Conservation (phyloP, 1,140 invertebrate species). For the Euura lappo region DNA sequence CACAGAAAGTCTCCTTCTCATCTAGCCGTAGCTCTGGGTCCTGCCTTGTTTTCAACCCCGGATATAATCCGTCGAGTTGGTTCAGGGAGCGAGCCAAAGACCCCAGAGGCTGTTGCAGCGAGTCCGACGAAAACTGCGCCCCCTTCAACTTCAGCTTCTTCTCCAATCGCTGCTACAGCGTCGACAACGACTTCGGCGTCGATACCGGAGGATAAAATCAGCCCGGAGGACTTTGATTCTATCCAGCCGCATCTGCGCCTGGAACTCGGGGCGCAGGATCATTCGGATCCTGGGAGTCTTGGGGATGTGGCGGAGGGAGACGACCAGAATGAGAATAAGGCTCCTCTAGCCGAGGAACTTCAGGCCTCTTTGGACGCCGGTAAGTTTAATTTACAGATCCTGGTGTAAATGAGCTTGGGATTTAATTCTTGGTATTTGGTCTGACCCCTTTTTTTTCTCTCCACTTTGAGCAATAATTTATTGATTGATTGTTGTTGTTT, state of each 20-base stretch:
- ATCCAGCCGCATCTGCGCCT: not conserved
- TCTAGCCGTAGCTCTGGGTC: conserved; percentile 65
- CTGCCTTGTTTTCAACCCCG: conserved; percentile 76
- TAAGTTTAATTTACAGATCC: conserved; percentile 29
- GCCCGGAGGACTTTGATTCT: not conserved
- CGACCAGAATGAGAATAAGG: conserved; percentile 33
- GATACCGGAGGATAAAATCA: conserved; percentile 15
- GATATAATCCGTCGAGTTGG: conserved; percentile 76
- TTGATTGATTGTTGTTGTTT: too few relatives aligned
- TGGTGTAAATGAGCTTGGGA: too few relatives aligned
- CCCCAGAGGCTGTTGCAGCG: conserved; percentile 45
- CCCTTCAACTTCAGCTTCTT: conserved; percentile 22
- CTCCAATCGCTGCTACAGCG: conserved; percentile 20
- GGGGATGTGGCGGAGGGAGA: not conserved
- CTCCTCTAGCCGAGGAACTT: conserved; percentile 41
- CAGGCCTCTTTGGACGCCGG: conserved; percentile 48
- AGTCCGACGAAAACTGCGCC: conserved; percentile 5
- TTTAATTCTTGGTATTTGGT: conserved; percentile 10
- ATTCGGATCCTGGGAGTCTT: not conserved
- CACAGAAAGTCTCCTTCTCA: conserved; percentile 70
- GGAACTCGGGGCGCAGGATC: not conserved
- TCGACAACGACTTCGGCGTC: conserved; percentile 19
- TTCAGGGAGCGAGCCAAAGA: conserved; percentile 52
- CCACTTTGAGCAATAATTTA: conserved; percentile 2
- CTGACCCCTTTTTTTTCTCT: conserved; percentile 20